A percentile compares a stretch with the other conserved stretches of the same genome.
Conservation (phyloP, 2,888 invertebrate genomes). For the Sicus ferrugineus region DNA sequence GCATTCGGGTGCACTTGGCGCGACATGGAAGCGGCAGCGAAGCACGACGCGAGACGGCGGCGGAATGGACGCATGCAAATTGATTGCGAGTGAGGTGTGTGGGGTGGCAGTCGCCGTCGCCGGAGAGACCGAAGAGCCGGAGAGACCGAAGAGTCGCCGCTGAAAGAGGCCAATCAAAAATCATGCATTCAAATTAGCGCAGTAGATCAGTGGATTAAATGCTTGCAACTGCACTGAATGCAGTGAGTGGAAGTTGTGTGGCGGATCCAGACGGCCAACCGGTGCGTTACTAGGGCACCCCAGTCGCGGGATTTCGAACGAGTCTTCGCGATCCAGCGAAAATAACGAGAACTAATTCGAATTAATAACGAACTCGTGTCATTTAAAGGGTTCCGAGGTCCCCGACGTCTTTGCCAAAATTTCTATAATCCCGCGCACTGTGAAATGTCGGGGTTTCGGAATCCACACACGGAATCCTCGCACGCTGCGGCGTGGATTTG, state of each 20-base stretch:
- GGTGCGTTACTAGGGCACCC: background rate
- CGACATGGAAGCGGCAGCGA: slow-evolving; percentile 1
- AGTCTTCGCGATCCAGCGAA: no score
- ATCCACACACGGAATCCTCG: no score
- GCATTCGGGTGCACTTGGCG: slow-evolving; percentile 5
- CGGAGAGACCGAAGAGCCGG: background rate
- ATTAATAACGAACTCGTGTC: no score
- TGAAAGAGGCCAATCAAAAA: slow-evolving; percentile 15
- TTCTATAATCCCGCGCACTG: no score
- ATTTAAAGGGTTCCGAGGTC: no score
- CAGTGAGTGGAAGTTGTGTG: background rate
- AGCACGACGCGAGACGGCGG: slow-evolving; percentile 1
- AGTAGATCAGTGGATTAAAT: background rate
- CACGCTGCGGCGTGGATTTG: no score
- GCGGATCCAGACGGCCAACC: background rate
- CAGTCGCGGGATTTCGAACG: background rate
- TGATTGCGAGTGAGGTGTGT: slow-evolving; percentile 20
- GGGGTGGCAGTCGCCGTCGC: background rate
- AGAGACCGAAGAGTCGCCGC: background rate
- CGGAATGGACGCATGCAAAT: slow-evolving; percentile 15
- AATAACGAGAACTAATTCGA: no score
- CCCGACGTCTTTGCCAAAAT: no score
- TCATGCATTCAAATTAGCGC: slow-evolving; percentile 13
- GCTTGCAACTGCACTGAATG: background rate
- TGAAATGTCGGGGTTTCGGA: no score